A percentile compares a stretch with the other conserved stretches of the same genome.
Conservation (phyloP, 2,113 vertebrate genomes). For the Poeciliopsis turrubarensis region DNA sequence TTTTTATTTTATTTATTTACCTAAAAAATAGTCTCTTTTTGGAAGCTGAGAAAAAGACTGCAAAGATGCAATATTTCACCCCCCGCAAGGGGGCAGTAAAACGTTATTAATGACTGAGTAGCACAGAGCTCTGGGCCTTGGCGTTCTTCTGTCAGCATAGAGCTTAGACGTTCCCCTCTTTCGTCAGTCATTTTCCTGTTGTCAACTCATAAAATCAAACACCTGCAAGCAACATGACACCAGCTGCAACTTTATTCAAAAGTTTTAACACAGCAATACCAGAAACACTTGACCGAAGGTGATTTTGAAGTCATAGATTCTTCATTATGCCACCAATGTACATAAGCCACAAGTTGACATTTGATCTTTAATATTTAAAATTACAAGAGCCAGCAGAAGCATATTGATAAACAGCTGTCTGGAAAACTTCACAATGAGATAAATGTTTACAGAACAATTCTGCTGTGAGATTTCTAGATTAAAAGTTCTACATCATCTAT, state of each 20-base stretch:
- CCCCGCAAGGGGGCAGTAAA: constrained; percentile 61
- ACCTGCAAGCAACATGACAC: constrained; percentile 62
- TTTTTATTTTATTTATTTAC: too few species aligned
- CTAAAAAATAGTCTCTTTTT: not conserved
- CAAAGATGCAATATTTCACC: not conserved
- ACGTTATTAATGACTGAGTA: not conserved
- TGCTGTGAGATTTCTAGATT: constrained; percentile 71
- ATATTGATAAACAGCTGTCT: constrained; percentile 74
- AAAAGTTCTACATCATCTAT: constrained; percentile 65
- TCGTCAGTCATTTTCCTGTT: not conserved
- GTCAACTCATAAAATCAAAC: constrained; percentile 40
- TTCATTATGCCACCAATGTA: constrained; percentile 74
- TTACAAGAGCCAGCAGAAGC: constrained; percentile 73
- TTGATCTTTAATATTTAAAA: constrained; percentile 75
- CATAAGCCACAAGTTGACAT: constrained; percentile 80
- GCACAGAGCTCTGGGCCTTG: not conserved
- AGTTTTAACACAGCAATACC: constrained; percentile 77
- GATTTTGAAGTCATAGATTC: constrained; percentile 65
- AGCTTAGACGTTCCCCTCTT: not conserved
- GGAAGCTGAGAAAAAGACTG: not conserved
- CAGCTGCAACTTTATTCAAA: constrained; percentile 83
- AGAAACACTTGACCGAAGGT: constrained; percentile 72
- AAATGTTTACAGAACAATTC: constrained; percentile 77
- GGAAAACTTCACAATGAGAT: constrained; percentile 75
- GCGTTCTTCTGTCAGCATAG: not conserved